Evolutionary conservation across 2,888 invertebrate species (phyloP), one percentile per base, ranked within the genome.

Genomic region (Xestia rhomboidea): DNA sequence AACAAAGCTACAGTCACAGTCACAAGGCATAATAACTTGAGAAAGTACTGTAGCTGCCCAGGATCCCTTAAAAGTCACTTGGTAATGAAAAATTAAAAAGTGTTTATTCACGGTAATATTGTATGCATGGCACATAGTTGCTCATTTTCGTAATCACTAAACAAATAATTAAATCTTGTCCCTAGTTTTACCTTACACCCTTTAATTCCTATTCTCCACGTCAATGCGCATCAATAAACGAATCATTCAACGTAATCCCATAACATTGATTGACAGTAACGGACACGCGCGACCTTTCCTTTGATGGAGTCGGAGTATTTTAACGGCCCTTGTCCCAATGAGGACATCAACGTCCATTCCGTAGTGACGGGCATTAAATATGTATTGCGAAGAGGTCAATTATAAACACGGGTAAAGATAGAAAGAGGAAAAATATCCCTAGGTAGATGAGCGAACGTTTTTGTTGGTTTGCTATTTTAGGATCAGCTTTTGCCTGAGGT

Each of bases 321-420:
- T 71, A 75, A 68, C 62, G 70, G 24, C 15, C 68, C 62, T 57
- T 62, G 68, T 66, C 54, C 68, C 76, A 63, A 64, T 64, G 38
- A 73, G 68, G 67, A 81, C 27, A 60, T 81, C 68, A 66, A 62
- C 57, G 54, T 51, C 49, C 38, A 54, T 71, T 68, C 54, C 18
- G 41, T 21, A 34, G 62, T 21, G 34, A 13, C 6, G 13, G 38
- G 49, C 49, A 85, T 85, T 76, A 84, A 85, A 84, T 76, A 85
- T 85, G 75, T 77, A 84, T 76, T 62, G 57, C 21, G 44, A 49
- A 72, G 57, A 63, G 73, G 57, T 72, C 84, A 70, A 73, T 73
- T 54, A 69, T 68, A 66, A 38, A 30, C 51, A 24, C 24, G 11
- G 46, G 7, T 67, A 24, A 46, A 71, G 68, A 44, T 54, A 34